Conservation (phyloP, 2,888 invertebrate species). For the Blera fallax region DNA sequence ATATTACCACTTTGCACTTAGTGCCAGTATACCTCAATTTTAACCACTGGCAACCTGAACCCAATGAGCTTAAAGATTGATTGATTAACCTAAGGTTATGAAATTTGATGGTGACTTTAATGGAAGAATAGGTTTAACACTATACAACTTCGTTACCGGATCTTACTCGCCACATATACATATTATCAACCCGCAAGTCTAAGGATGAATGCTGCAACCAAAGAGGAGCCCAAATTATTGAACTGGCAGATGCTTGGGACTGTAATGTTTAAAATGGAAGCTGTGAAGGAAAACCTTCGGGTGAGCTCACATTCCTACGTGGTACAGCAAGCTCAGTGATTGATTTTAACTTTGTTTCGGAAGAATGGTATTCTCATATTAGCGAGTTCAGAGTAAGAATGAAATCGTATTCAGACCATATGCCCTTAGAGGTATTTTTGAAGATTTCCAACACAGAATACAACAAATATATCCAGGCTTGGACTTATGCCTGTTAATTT, state of each 20-base stretch:
- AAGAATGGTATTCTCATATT: background rate
- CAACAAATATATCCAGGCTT: background rate
- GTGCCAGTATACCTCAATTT: conserved; percentile 1
- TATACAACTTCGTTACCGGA: background rate
- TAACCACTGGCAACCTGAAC: background rate
- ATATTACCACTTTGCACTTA: background rate
- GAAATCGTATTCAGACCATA: conserved; percentile 4
- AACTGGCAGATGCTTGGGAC: background rate
- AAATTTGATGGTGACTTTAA: background rate
- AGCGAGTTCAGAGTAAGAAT: background rate
- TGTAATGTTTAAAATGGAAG: conserved; percentile 6
- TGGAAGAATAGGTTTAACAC: background rate
- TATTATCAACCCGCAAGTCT: background rate
- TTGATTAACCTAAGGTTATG: background rate
- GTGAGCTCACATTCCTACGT: background rate
- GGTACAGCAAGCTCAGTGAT: conserved; percentile 9
- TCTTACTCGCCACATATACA: background rate
- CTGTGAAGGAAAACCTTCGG: background rate
- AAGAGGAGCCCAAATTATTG: background rate
- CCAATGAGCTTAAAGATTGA: background rate
- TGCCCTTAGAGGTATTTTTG: background rate
- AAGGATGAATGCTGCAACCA: background rate
- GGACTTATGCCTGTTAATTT: background rate
- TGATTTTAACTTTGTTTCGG: conserved; percentile 8
- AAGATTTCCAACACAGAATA: background rate